phyloP scores from a whole-genome alignment of 2,888 invertebrate genomes.

The Nemapogon koenigi region DNA sequence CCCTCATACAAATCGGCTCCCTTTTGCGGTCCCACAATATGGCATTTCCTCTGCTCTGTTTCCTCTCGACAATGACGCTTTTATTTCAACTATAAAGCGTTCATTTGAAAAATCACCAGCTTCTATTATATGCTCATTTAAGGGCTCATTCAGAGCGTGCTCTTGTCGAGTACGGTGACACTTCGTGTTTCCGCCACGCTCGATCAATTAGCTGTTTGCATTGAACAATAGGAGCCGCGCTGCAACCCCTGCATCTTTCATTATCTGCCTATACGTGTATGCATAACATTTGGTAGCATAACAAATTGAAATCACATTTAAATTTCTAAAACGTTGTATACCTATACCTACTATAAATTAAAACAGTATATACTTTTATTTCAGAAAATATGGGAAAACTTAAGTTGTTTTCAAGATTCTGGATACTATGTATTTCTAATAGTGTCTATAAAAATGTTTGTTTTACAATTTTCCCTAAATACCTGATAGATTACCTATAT shows the following conservation, averaged over 20 bases:
- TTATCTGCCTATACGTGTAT: background rate
- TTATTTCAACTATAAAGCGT: conserved; percentile 23
- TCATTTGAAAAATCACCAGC: conserved; percentile 24
- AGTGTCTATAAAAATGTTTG: too few species aligned
- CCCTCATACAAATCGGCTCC: conserved; percentile 35
- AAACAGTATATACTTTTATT: too few species aligned
- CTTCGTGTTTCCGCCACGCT: conserved; percentile 35
- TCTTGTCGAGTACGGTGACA: conserved; percentile 30
- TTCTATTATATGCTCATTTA: conserved; percentile 51
- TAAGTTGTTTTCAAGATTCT: too few species aligned
- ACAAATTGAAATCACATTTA: too few species aligned
- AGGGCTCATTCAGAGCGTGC: conserved; percentile 26
- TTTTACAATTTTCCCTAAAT: too few species aligned
- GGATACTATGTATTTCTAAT: too few species aligned
- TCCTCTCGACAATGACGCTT: conserved; percentile 28
- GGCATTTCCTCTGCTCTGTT: conserved; percentile 26
- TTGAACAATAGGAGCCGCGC: conserved; percentile 16
- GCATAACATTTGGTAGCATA: background rate
- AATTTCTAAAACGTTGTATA: too few species aligned
- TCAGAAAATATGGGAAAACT: too few species aligned
- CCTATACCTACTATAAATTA: too few species aligned
- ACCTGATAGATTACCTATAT: too few species aligned
- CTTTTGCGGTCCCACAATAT: conserved; percentile 36
- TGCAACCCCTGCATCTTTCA: background rate
- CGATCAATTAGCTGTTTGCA: conserved; percentile 40